Evolutionary conservation across 2,113 vertebrate genomes (phyloP).

Genomic region (Arvicanthis niloticus): DNA sequence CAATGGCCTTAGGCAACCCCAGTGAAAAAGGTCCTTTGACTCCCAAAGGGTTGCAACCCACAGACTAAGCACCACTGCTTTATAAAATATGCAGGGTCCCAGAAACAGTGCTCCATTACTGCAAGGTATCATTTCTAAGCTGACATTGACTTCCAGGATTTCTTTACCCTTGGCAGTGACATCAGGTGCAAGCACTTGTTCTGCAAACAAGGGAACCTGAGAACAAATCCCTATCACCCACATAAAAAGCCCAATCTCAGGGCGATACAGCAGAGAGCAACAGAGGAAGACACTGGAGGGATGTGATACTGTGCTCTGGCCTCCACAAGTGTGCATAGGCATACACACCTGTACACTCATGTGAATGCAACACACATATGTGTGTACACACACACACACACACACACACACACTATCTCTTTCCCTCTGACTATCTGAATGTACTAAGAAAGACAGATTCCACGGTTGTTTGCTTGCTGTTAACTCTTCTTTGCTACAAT

Average conservation of each 20-base stretch:
- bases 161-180: neutral
- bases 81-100: neutral
- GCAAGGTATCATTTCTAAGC: neutral
- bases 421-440: neutral
- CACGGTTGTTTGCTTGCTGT: neutral
- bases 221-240: neutral
- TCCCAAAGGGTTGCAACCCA: neutral
- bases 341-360: neutral
- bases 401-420: neutral
- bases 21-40: neutral
- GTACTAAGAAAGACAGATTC: neutral
- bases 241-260: neutral
- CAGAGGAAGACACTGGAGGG: neutral
- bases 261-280: neutral
- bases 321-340: neutral
- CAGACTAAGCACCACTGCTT: neutral
- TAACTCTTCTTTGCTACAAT: neutral
- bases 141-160: neutral
- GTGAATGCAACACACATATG: neutral
- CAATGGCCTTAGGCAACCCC: neutral
- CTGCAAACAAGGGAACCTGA: neutral
- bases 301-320: neutral
- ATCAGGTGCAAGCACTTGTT: neutral
- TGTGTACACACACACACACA: neutral
- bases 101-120: neutral